Percentiles rank a stretch among this genome's conserved stretches.
Conservation (phyloP, 2,888 invertebrate species). For the Scaptomyza reducta region DNA sequence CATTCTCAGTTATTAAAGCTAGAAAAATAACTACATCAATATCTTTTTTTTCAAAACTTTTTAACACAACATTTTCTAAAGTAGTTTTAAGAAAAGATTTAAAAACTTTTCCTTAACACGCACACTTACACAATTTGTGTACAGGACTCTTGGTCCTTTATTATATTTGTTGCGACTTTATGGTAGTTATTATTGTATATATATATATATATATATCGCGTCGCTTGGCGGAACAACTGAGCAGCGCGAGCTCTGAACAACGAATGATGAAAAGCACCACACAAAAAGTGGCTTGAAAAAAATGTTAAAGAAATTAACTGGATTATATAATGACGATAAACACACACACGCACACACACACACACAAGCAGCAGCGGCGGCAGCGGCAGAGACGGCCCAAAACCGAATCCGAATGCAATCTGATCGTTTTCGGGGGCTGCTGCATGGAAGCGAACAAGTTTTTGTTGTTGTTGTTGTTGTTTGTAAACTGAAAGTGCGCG, state of each 20-base stretch:
- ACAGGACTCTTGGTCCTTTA: conserved; percentile 5
- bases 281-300: conserved; percentile 60
- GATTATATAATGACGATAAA: conserved; percentile 72
- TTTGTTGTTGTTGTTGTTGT: conserved; percentile 32
- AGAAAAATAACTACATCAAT: not conserved
- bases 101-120: not conserved
- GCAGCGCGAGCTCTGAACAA: conserved; percentile 67
- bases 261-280: conserved; percentile 67
- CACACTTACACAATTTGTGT: conserved; percentile 23
- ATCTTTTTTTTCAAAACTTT: not conserved
- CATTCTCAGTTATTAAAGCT: not conserved
- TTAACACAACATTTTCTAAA: not conserved
- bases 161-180: not conserved
- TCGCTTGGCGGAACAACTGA: conserved; percentile 59
- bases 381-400: conserved; percentile 28
- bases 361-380: conserved; percentile 25
- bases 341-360: conserved; percentile 23
- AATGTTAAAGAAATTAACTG: conserved; percentile 79
- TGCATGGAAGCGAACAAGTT: conserved; percentile 68
- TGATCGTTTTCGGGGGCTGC: conserved; percentile 62
- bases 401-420: conserved; percentile 69
- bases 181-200: not conserved
- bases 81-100: not conserved
- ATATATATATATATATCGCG: conserved; percentile 21
- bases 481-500: conserved; percentile 69